Base-by-base conservation (phyloP, 2,113 vertebrate genomes). In the Seriola quinqueradiata region DNA sequence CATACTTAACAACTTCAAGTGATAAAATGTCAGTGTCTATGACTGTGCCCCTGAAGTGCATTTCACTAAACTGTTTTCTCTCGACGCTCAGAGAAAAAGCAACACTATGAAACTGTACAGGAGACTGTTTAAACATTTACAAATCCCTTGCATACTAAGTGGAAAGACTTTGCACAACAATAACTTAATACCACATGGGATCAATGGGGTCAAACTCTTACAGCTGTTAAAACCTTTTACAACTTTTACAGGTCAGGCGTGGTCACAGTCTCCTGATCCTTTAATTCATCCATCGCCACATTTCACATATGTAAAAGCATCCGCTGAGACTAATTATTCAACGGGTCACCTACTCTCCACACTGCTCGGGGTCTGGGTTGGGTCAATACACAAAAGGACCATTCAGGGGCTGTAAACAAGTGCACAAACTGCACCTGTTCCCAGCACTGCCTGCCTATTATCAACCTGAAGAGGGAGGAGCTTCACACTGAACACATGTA, bases 341-440 rank as follows among this genome's bases (percentile, higher is more conserved):
- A 28, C 8, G 23, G 84, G 69, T 72, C 85, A 76, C 72, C 73
- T 76, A 42, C 71, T 90, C 70, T 75, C 55, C 48, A 58, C 34
- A 28, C 73, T 38, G 55, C 25, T 76, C 54, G 36, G 59, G 57
- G 28, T 70, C 59, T 70, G 73, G 70, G 69, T 38, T 52, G 48
- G 55, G 60, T 67, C 57, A 65, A 66, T 40, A 69, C 46, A 94
- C 90, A 93, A 88, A 90, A 90, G 77, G 46, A 70, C 83, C 80
- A 91, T 94, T 92, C 85, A 92, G 70, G 16, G 70, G 61, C 68
- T 75, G 69, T 75, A 86, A 84, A 80, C 70, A 64, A 54, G 85
- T 67, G 73, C 52, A 84, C 71, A 87, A 79, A 79, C 75, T 71
- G 87, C 92, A 94, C 93, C 93, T 94, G 93, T 93, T 92, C 83